Percentiles rank a stretch among this genome's conserved stretches.
Conservation (phyloP, 2,797 vertebrate genomes). For the Mus spretus region DNA sequence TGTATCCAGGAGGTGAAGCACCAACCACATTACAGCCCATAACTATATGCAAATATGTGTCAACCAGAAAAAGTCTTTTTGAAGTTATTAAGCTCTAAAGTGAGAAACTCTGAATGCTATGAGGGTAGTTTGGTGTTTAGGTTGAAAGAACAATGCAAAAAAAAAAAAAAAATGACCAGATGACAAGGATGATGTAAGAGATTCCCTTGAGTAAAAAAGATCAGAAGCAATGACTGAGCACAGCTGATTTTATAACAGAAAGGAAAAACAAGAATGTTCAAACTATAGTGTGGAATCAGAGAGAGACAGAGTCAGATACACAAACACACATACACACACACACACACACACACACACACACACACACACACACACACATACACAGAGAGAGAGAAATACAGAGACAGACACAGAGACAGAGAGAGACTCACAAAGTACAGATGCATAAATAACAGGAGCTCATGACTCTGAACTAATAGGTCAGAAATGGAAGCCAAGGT, state of each 20-base stretch:
- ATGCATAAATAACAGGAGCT: not conserved
- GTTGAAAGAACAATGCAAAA: not conserved
- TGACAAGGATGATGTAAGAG: not conserved
- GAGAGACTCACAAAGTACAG: fast-evolving
- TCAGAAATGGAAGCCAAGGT: not conserved
- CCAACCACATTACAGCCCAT: not conserved
- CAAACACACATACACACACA: no score
- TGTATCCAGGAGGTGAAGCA: not conserved
- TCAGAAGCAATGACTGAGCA: not conserved
- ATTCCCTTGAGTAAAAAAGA: not conserved
- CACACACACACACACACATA: no score
- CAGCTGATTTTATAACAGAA: not conserved
- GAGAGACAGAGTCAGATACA: no score
- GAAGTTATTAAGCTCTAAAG: not conserved
- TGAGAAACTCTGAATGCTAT: not conserved
- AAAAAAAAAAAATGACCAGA: not conserved
- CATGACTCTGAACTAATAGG: not conserved
- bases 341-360: no score
- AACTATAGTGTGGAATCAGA: not conserved
- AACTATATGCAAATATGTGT: not conserved
- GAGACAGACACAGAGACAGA: fast-evolving
- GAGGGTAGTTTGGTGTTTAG: not conserved
- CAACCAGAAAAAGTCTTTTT: not conserved
- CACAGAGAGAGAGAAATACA: no score
- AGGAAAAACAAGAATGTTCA: not conserved